Evolutionary conservation across 2,888 invertebrate genomes (phyloP), one percentile per base, ranked within the genome.

Genomic region (Ischnus inquisitorius): DNA sequence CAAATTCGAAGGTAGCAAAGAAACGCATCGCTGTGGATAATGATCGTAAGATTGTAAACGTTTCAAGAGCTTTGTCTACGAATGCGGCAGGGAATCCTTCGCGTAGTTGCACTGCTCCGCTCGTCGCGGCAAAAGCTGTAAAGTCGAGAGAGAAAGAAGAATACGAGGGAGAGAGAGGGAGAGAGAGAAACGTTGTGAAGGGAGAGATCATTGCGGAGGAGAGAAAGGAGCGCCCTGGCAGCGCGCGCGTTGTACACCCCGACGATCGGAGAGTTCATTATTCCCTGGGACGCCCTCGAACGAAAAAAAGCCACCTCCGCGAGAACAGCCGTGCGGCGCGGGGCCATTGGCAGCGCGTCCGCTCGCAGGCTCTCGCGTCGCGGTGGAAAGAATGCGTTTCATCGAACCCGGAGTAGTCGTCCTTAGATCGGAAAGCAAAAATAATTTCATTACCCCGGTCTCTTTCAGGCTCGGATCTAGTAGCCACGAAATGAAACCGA

Each of bases 351-450:
- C 78, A 68, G 77, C 41, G 60, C 48, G 46, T n/a, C 34, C 14
- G 83, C 80, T 69, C 75, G 78, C 67, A 34, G 34, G 51, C 79
- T 79, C 79, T 69, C 79, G 84, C 57, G 28, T 28, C 14, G 84
- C 84, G 68, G 82, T 85, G 69, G 87, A 78, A 91, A 92, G 91
- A 92, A 91, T 92, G 87, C 87, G 90, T 91, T 92, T 91, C 92
- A 91, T 92, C 91, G 92, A 92, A 92, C 93, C 90, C 91, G 86
- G 90, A 94, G 94, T 94, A 94, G 94, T 94, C 93, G 94, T 94
- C 94, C 94, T 95, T 95, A 94, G 93, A 94, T 94, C 93, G 93
- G 93, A 92, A 57, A 78, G 94, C 94, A 94, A 94, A 94, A 94
- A 94, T 94, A 92, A 93, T 94, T 94, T 93, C 94, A 93, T 94